These are phyloP conservation scores for Agrypnia vestita DNA, from an alignment of 1,140 invertebrate genomes.

Conservation along the genomic window DNA sequence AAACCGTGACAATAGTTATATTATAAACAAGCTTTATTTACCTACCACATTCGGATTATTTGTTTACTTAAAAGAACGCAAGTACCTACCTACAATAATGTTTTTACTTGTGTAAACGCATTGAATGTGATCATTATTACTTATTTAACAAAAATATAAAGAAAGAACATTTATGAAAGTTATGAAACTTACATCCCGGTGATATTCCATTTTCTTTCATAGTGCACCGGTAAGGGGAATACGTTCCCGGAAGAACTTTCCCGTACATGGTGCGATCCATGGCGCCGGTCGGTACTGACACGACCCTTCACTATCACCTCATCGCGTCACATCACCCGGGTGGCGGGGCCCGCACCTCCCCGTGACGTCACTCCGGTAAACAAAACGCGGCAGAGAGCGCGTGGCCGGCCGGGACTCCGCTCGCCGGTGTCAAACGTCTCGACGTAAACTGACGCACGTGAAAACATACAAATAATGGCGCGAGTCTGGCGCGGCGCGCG, in stretches of 20 bases:
- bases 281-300: constrained; percentile 51
- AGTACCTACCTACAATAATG: too few relatives aligned
- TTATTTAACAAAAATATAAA: too few relatives aligned
- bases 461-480: constrained; percentile 27
- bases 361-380: constrained; percentile 20
- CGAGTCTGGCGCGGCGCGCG: constrained; percentile 1
- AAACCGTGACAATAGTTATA: too few relatives aligned
- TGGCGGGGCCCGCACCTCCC: constrained; percentile 17
- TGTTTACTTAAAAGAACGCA: too few relatives aligned
- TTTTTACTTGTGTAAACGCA: too few relatives aligned
- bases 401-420: background rate
- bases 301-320: constrained; percentile 1
- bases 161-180: background rate
- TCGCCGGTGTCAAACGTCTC: constrained; percentile 30
- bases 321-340: background rate
- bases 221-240: constrained; percentile 86
- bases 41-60: too few relatives aligned
- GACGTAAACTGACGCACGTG: constrained; percentile 34
- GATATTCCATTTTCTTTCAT: constrained; percentile 84
- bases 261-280: constrained; percentile 92
- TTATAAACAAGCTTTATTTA: too few relatives aligned
- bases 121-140: too few relatives aligned
- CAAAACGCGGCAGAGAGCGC: constrained; percentile 12
- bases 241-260: constrained; percentile 84
- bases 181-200: constrained; percentile 85